A percentile compares a stretch with the other conserved stretches of the same genome.
phyloP scores from a whole-genome alignment of 2,797 vertebrate genomes.

The Neoniphon sammara region DNA sequence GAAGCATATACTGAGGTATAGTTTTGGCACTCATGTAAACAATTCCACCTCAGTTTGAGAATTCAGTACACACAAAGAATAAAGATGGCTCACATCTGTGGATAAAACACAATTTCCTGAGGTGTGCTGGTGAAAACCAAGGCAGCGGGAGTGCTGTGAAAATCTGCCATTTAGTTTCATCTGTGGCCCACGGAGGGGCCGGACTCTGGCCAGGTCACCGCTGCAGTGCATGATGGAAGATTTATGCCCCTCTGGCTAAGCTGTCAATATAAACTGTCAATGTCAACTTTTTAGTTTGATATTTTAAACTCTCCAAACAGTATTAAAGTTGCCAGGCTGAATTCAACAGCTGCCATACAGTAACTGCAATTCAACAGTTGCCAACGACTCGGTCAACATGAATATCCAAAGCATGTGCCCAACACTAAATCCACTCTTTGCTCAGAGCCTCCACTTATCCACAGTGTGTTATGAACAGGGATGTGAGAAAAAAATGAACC shows the following conservation, averaged over 20 bases:
- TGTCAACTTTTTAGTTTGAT: neutral
- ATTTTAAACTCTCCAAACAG: neutral
- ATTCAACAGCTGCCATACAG: slow-evolving; percentile 8
- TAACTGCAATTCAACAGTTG: slow-evolving; percentile 19
- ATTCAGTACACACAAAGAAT: slow-evolving; percentile 20
- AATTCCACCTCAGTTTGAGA: slow-evolving; percentile 21
- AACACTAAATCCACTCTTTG: too few species aligned
- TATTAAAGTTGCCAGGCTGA: slow-evolving; percentile 4
- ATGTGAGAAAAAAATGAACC: too few species aligned
- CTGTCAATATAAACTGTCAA: neutral
- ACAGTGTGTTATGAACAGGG: too few species aligned
- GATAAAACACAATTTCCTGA: slow-evolving; percentile 16
- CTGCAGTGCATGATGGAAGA: slow-evolving; percentile 1
- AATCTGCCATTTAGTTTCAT: slow-evolving; percentile 36
- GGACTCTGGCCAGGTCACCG: neutral
- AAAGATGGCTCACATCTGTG: slow-evolving; percentile 6
- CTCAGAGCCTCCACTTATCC: too few species aligned
- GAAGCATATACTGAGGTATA: neutral
- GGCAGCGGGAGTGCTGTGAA: slow-evolving; percentile 6
- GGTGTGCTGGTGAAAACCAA: slow-evolving; percentile 22
- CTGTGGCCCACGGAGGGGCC: slow-evolving; percentile 4
- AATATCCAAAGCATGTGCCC: neutral
- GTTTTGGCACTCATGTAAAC: slow-evolving; percentile 34
- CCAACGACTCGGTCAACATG: slow-evolving; percentile 30
- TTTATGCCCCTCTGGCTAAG: slow-evolving; percentile 15